Evolutionary conservation across 2,888 invertebrate genomes (phyloP).

Genomic region (Dasysyrphus tricinctus): DNA sequence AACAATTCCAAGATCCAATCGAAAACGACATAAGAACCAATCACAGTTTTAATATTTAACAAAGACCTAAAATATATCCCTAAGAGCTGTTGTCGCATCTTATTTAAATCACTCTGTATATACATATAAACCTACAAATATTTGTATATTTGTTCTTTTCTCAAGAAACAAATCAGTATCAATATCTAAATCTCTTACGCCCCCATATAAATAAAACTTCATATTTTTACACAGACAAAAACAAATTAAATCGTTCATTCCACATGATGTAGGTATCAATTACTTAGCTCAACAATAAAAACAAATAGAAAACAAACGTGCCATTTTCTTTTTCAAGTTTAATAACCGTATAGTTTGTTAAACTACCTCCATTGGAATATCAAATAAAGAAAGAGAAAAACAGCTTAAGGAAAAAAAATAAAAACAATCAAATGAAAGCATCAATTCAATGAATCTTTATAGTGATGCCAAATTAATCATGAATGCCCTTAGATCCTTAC

Average conservation of each 20-base stretch:
- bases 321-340: slow-evolving; percentile 14
- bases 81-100: too few relatives aligned
- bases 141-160: background rate
- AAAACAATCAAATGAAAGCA: slow-evolving; percentile 42
- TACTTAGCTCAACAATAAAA: slow-evolving; percentile 12
- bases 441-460: slow-evolving; percentile 38
- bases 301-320: slow-evolving; percentile 20
- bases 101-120: too few relatives aligned
- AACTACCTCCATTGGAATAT: slow-evolving; percentile 10
- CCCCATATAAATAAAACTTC: background rate
- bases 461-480: slow-evolving; percentile 39
- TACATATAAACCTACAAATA: too few relatives aligned
- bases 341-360: slow-evolving; percentile 19
- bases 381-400: slow-evolving; percentile 1
- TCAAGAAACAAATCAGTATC: background rate
- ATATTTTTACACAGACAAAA: background rate
- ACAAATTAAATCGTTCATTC: background rate
- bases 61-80: too few relatives aligned
- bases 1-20: too few relatives aligned
- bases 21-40: too few relatives aligned
- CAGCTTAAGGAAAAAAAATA: slow-evolving; percentile 7
- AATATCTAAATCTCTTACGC: background rate
- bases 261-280: background rate
- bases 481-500: slow-evolving; percentile 11
- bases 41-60: too few relatives aligned